A percentile compares a stretch with the other conserved stretches of the same genome.
Conservation (phyloP, 2,888 invertebrate species). For the Melangyna quadrimaculata region DNA sequence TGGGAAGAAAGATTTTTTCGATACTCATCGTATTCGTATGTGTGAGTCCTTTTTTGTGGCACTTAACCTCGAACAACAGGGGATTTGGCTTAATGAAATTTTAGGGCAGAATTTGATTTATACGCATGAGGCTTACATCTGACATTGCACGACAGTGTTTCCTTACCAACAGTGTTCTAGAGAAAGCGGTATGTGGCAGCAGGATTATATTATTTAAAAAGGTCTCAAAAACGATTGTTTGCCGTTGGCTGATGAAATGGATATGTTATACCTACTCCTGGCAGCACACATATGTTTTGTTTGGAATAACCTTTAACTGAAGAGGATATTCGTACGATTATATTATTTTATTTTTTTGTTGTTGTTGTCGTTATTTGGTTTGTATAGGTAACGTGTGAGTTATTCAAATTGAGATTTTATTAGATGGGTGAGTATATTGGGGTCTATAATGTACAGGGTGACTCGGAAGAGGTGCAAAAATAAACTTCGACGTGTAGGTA, state of each 20-base stretch:
- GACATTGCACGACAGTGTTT: constrained; percentile 53
- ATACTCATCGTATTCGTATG: neutral
- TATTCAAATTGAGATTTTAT: constrained; percentile 39
- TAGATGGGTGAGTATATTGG: neutral
- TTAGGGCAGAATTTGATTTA: constrained; percentile 68
- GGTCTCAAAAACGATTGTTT: constrained; percentile 52
- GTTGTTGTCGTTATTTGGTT: neutral
- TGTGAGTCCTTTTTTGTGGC: constrained; percentile 35
- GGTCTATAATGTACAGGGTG: neutral
- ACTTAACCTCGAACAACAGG: constrained; percentile 64
- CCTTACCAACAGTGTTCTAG: neutral
- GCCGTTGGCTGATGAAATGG: constrained; percentile 40
- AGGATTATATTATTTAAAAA: constrained; percentile 47
- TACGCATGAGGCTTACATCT: constrained; percentile 50
- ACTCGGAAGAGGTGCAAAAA: neutral
- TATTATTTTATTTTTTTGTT: constrained; percentile 21
- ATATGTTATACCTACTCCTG: neutral
- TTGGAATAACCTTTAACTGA: constrained; percentile 1
- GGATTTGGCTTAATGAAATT: constrained; percentile 68
- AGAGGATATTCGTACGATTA: constrained; percentile 39
- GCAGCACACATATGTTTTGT: neutral
- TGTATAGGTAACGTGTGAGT: constrained; percentile 31
- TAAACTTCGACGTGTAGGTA: too few relatives aligned
- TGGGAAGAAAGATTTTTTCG: constrained; percentile 43
- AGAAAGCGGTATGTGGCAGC: neutral